Base-by-base conservation (phyloP, 1,140 invertebrate species). In the Magallana angulata region DNA sequence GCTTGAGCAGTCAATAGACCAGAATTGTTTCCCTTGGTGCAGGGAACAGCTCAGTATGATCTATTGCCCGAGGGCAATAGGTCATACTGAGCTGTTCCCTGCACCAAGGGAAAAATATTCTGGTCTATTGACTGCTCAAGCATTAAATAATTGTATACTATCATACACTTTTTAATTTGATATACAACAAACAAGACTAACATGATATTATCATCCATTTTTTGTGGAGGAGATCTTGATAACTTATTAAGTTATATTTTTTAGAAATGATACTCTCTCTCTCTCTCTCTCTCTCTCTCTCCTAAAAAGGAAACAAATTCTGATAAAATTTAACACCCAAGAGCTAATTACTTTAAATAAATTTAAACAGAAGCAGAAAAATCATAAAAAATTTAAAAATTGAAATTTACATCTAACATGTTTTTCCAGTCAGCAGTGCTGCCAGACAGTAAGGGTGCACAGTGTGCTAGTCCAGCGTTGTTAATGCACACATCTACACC, bases 401-500 rank as follows among this genome's bases (percentile, higher is more conserved):
- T 36, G 9, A 4, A 16, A 89, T 88, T 84, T 88, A 96, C 96
- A 36, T 97, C 95, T 89, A 97, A 87, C 82, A 96, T 96, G 14
- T 94, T 90, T 86, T 94, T 92, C 94, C 96, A 95, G 85, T 94
- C 91, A 90, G 96, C 91, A 89, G 93, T 92, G 57, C 93, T 85
- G 18, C 95, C 95, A 36, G 89, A 92, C 82, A 94, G 89, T 84
- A 94, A 89, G 82, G 91, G 94, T 90, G 94, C 95, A 18, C 86
- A 91, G 87, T 92, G 95, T 90, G 91, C 90, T 0, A 96, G 91
- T 1, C 96, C 97, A 5, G 97, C 97, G 92, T 97, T 97, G 92
- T 97, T 98, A 56, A 98, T 94, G 71, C 97, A 94, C 1, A 97
- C 94, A 91, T 97, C 96, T 1, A 97, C 94, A 16, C 96, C 96